Conservation (phyloP, 2,797 vertebrate genomes). For the Erpetoichthys calabaricus region DNA sequence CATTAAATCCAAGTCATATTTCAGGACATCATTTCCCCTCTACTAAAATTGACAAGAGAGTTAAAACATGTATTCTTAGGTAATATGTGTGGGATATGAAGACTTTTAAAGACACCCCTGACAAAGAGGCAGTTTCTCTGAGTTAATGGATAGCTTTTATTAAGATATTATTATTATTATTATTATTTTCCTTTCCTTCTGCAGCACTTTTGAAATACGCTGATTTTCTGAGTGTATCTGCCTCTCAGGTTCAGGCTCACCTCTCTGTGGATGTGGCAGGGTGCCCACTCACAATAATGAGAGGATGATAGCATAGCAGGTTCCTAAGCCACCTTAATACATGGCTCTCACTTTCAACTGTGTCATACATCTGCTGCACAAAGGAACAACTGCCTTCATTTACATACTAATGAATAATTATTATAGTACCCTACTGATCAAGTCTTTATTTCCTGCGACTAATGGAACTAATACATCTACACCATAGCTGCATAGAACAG, state of each 20-base stretch:
- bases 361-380: constrained; percentile 3
- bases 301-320: background rate
- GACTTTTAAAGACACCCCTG: too few relatives aligned
- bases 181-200: too few relatives aligned
- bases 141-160: too few relatives aligned
- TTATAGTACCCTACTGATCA: background rate
- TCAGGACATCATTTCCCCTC: too few relatives aligned
- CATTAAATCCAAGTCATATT: too few relatives aligned
- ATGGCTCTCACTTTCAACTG: constrained; percentile 1
- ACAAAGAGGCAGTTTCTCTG: too few relatives aligned
- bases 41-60: too few relatives aligned
- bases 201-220: too few relatives aligned
- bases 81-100: too few relatives aligned
- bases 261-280: background rate
- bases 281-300: background rate
- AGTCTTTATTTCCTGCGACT: background rate
- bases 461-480: background rate
- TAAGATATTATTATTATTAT: too few relatives aligned
- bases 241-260: background rate
- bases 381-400: background rate
- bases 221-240: too few relatives aligned
- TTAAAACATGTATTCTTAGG: too few relatives aligned
- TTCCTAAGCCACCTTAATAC: background rate
- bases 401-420: constrained; percentile 1
- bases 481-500: background rate